Percentiles rank a stretch among this genome's conserved stretches.
These are phyloP conservation scores for Folsomia manolachei DNA, from an alignment of 2,888 invertebrate species.

Conservation along the genomic window DNA sequence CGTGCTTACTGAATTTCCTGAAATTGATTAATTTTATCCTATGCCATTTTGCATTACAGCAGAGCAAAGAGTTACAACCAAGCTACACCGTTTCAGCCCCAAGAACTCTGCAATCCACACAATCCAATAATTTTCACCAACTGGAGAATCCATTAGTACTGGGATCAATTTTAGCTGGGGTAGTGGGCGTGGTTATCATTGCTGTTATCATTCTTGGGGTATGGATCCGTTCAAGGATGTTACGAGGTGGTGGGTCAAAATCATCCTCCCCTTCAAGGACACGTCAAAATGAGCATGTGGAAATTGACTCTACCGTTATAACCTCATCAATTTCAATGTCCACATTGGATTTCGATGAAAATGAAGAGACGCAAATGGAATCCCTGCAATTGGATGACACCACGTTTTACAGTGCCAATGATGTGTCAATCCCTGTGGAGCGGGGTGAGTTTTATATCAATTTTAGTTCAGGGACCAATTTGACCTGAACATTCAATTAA, in stretches of 20 bases:
- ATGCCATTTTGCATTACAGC: too few species aligned
- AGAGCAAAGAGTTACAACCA: too few species aligned
- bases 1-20: too few species aligned
- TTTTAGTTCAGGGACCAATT: neutral
- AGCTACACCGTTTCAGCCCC: too few species aligned
- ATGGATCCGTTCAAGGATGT: constrained; percentile 39
- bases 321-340: constrained; percentile 27
- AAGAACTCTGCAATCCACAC: too few species aligned
- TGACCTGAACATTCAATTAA: neutral
- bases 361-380: constrained; percentile 22
- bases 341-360: constrained; percentile 21
- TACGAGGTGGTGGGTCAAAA: too few species aligned
- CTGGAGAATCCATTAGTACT: constrained; percentile 36
- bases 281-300: too few species aligned
- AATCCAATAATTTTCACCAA: constrained; percentile 54
- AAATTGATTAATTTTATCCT: too few species aligned
- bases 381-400: constrained; percentile 29
- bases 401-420: constrained; percentile 28
- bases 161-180: constrained; percentile 33
- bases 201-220: constrained; percentile 36
- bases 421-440: constrained; percentile 17
- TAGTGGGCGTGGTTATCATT: constrained; percentile 34
- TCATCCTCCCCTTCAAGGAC: neutral
- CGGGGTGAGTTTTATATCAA: neutral
- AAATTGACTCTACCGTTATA: constrained; percentile 6